phyloP scores from a whole-genome alignment of 1,140 invertebrate genomes.

The Drosophila eugracilis region DNA sequence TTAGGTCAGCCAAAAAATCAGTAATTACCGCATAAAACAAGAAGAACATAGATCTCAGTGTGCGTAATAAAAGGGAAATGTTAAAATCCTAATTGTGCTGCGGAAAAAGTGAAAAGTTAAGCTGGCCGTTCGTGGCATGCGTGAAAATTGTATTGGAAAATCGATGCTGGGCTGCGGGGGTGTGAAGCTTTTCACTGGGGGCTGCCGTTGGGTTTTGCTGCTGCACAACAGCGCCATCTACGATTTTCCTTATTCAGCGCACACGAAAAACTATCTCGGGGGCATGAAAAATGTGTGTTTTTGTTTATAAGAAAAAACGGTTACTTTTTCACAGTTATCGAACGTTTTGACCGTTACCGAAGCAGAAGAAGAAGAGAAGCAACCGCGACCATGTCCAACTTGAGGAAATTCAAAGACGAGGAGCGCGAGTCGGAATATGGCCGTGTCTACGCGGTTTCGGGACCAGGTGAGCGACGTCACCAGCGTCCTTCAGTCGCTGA shows the following conservation, averaged over 20 bases:
- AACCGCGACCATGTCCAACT: constrained; percentile 85
- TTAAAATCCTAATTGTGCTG: neutral
- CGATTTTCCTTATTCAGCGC: constrained; percentile 32
- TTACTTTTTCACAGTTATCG: constrained; percentile 37
- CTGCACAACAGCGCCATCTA: constrained; percentile 64
- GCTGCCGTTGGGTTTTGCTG: too few species aligned
- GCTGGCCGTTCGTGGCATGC: constrained; percentile 23
- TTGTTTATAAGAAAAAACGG: constrained; percentile 59
- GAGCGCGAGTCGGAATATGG: constrained; percentile 96
- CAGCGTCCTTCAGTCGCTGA: constrained; percentile 55
- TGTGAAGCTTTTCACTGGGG: constrained; percentile 71
- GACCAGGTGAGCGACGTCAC: constrained; percentile 92
- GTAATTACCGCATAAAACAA: constrained; percentile 19
- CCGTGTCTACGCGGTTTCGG: constrained; percentile 98
- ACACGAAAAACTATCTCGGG: constrained; percentile 28
- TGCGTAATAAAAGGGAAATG: constrained; percentile 1
- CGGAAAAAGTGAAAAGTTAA: constrained; percentile 3
- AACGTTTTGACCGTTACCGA: constrained; percentile 56
- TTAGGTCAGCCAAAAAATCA: constrained; percentile 32
- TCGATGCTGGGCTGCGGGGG: constrained; percentile 63
- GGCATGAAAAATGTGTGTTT: constrained; percentile 65
- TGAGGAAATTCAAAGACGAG: constrained; percentile 92
- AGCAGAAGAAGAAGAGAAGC: constrained; percentile 44
- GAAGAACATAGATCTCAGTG: neutral
- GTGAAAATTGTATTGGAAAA: constrained; percentile 71